Evolutionary conservation across 1,140 invertebrate species (phyloP), one percentile per base, ranked within the genome.

Genomic region (Mamestra configurata): DNA sequence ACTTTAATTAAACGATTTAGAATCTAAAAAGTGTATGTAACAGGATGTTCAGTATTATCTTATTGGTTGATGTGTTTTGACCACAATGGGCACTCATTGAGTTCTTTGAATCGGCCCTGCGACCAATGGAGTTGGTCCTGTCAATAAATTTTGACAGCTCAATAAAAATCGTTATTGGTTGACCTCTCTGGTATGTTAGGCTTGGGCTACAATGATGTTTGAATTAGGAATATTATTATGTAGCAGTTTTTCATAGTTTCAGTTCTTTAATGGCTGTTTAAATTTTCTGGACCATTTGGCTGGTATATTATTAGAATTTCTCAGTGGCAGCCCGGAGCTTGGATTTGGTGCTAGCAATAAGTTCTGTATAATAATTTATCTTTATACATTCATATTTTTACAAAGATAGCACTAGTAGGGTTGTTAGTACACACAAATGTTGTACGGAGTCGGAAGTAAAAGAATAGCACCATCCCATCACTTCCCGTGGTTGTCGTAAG

Each of bases 1-100:
- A 11, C n/a, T 72, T 72, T 72, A 79, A 79, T 80, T 77, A 80
- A 80, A 22, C 79, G 75, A 80, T 80, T 80, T 80, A 80, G 64
- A 80, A 77, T 43, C 79, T 59, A 22, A 77, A 80, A 70, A 46
- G 51, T 40, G 73, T 55, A n/a, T 73, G 64, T 31, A 55, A 53
- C 79, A 80, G 79, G 79, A 80, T 80, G 53, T 43, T 8, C 40
- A 61, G 49, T 2, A 35, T 27, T 49, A 35, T 40, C 64, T 70
- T 61, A 80, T 80, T 77, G 79, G 79, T 70, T 24, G 13, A 55
- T 49, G 24, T 51, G 43, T 57, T 68, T 78, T 57, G 49, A 43
- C 64, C 53, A 79, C 77, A 59, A 71, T 79, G 35, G 49, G 35
- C 40, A 10, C 37, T 77, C 46, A 51, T 53, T 55, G 64, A 68